Conservation (phyloP, 2,888 invertebrate genomes). For the Eristalis arbustorum region DNA sequence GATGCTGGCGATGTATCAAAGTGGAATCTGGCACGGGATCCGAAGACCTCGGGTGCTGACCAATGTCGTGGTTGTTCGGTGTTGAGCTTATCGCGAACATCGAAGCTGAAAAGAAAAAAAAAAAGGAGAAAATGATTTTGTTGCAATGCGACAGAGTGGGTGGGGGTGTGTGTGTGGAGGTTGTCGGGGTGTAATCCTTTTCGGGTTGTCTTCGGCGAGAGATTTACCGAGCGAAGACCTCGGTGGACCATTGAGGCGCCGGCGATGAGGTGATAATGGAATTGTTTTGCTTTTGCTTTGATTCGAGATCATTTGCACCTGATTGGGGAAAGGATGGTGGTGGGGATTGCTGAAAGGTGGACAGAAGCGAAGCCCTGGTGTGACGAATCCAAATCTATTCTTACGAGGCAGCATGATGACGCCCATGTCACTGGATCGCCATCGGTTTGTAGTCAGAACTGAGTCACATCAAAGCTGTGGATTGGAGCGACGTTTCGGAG, state of each 20-base stretch:
- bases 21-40: conserved; percentile 91
- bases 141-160: neutral
- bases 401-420: no score
- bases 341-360: no score
- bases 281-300: conserved; percentile 1
- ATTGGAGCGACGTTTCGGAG: no score
- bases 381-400: no score
- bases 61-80: conserved; percentile 88
- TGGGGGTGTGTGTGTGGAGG: neutral
- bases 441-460: no score
- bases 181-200: neutral
- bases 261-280: conserved; percentile 21
- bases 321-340: no score
- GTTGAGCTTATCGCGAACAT: conserved; percentile 91
- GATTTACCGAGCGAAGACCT: conserved; percentile 7
- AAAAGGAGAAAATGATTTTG: neutral
- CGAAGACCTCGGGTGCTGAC: conserved; percentile 92
- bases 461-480: no score
- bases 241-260: neutral
- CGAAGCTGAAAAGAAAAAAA: conserved; percentile 84
- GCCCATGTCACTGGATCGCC: no score
- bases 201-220: neutral
- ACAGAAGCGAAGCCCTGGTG: no score
- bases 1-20: conserved; percentile 90
- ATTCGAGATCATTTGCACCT: no score